A percentile compares a stretch with the other conserved stretches of the same genome.
Evolutionary conservation across 1,140 invertebrate species (phyloP).

Genomic region (Diplogasteroides magnus): DNA sequence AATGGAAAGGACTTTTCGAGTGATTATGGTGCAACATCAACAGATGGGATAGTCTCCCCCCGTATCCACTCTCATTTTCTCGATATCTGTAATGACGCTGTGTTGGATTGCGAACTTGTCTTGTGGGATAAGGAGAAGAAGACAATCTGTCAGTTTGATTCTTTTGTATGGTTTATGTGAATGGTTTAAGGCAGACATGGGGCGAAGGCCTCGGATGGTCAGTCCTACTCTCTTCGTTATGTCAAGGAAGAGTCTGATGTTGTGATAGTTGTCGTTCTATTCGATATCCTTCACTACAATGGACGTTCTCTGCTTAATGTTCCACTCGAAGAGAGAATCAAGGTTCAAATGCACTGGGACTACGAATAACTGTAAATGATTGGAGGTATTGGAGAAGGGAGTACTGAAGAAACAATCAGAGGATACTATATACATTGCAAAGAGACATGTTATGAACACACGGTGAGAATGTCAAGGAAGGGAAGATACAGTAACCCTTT

Average conservation of each 20-base stretch:
- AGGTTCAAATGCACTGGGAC: too few species aligned
- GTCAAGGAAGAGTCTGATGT: background rate
- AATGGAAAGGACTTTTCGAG: background rate
- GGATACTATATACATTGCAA: constrained; percentile 15
- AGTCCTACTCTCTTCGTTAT: background rate
- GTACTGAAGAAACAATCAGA: constrained; percentile 14
- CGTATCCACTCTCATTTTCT: background rate
- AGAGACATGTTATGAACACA: constrained; percentile 2
- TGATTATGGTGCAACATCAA: background rate
- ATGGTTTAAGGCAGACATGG: background rate
- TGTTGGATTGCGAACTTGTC: background rate
- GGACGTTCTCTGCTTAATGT: background rate
- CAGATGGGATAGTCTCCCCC: background rate
- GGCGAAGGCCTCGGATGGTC: background rate
- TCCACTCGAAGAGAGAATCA: background rate
- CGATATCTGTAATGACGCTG: background rate
- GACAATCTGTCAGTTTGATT: background rate
- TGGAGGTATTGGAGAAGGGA: constrained; percentile 14
- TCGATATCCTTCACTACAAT: background rate
- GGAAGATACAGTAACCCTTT: background rate
- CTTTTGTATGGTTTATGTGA: background rate
- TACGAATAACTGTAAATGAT: background rate
- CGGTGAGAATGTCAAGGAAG: background rate
- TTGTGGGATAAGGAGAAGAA: background rate
- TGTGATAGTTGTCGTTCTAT: background rate